Evolutionary conservation across 2,888 invertebrate genomes (phyloP).

Genomic region (Hartigia nigra): DNA sequence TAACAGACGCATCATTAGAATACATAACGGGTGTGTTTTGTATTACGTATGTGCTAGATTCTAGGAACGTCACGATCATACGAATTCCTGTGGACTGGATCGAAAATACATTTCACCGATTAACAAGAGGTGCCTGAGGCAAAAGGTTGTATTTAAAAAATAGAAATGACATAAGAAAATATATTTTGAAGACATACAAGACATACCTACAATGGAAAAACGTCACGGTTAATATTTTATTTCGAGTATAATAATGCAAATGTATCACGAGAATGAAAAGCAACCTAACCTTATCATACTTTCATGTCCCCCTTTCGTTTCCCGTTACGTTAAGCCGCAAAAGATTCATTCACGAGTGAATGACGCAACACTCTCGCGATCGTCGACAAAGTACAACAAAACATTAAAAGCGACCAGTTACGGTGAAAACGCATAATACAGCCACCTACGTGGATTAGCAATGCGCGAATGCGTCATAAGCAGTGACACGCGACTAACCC

Average conservation of each 20-base stretch:
- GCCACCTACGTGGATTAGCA: not conserved
- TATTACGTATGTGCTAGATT: not conserved
- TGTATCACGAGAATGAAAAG: not conserved
- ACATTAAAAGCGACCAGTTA: not conserved
- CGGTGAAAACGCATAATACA: not conserved
- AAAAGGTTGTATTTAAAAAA: not conserved
- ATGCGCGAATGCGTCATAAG: not conserved
- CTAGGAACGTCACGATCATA: not conserved
- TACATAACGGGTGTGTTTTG: not conserved
- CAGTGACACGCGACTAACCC: not conserved
- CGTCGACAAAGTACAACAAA: not conserved
- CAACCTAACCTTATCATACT: not conserved
- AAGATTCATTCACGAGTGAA: constrained; percentile 26
- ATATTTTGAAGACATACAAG: too few species aligned
- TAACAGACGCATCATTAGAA: not conserved
- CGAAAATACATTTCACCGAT: not conserved
- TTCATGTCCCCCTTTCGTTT: not conserved
- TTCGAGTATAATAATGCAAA: not conserved
- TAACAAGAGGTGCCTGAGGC: not conserved
- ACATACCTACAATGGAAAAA: not conserved
- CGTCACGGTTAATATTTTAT: not conserved
- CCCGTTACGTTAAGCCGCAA: too few species aligned
- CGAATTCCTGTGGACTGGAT: not conserved
- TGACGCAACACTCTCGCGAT: constrained; percentile 13
- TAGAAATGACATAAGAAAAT: not conserved